Evolutionary conservation across 2,888 invertebrate species (phyloP).

Genomic region (Himalopsyche kuldschensis): DNA sequence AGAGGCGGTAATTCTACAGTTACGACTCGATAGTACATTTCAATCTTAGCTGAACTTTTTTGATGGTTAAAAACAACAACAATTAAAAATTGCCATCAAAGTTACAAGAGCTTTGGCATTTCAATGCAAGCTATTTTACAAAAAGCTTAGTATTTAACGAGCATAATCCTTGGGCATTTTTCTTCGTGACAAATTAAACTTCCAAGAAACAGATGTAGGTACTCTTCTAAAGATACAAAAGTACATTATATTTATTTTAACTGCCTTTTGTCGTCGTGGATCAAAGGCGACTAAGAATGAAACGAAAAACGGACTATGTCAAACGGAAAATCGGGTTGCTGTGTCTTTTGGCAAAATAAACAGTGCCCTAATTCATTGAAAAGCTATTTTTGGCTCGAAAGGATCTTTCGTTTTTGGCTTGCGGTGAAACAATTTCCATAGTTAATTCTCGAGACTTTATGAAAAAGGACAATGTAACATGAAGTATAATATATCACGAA

Average conservation of each 20-base stretch:
- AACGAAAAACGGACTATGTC: neutral
- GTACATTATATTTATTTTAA: neutral
- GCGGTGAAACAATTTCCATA: neutral
- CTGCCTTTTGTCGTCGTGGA: neutral
- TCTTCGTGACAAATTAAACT: neutral
- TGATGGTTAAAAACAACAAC: neutral
- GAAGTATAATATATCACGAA: too few species aligned
- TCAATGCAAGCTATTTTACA: neutral
- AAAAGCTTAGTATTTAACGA: neutral
- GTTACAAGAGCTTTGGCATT: neutral
- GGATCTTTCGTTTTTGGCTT: neutral
- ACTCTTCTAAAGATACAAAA: neutral
- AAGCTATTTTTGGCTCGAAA: neutral
- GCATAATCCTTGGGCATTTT: neutral
- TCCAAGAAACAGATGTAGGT: neutral
- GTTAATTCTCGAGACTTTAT: neutral
- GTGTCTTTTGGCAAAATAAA: neutral
- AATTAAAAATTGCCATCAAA: neutral
- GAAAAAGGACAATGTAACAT: too few species aligned
- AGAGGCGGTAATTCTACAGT: too few species aligned
- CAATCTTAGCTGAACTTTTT: neutral
- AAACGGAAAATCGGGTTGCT: neutral
- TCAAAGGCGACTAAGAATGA: neutral
- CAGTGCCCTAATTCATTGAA: neutral
- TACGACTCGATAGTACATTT: neutral